Evolutionary conservation across 2,888 invertebrate genomes (phyloP).

Genomic region (Cephalotes varians): DNA sequence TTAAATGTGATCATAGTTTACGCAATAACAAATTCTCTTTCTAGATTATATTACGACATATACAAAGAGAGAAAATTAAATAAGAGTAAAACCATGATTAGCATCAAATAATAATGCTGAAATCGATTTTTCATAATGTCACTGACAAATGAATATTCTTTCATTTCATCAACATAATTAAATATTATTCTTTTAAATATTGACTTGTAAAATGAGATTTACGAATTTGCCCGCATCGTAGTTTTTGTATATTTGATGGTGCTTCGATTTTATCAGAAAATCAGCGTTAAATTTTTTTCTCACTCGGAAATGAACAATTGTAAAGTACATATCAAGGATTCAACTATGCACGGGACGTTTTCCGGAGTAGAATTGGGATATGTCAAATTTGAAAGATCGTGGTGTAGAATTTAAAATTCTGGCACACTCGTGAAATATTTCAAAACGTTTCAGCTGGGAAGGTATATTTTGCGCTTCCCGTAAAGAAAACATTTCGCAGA

Average conservation of each 20-base stretch:
- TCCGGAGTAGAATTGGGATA: constrained; percentile 14
- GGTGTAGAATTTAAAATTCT: constrained; percentile 28
- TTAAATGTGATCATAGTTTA: not conserved
- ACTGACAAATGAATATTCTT: not conserved
- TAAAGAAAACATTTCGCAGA: constrained; percentile 36
- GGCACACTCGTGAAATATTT: constrained; percentile 37
- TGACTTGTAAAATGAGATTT: not conserved
- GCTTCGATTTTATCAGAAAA: not conserved
- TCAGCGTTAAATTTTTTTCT: not conserved
- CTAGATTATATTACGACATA: not conserved
- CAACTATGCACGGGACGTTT: not conserved
- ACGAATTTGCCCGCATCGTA: not conserved
- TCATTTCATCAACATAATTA: not conserved
- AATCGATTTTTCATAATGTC: not conserved
- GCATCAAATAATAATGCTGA: not conserved
- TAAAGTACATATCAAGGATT: constrained; percentile 20
- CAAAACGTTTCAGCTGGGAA: constrained; percentile 8
- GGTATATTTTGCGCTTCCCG: constrained; percentile 13
- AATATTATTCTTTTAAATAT: constrained; percentile 28
- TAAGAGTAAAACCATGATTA: not conserved
- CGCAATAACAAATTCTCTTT: too few relatives aligned
- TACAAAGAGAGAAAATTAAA: not conserved
- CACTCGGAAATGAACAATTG: constrained; percentile 31
- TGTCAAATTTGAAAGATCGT: constrained; percentile 41
- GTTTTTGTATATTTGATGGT: not conserved